These are phyloP conservation scores for Rapana venosa DNA, from an alignment of 2,888 invertebrate genomes.

Conservation along the genomic window DNA sequence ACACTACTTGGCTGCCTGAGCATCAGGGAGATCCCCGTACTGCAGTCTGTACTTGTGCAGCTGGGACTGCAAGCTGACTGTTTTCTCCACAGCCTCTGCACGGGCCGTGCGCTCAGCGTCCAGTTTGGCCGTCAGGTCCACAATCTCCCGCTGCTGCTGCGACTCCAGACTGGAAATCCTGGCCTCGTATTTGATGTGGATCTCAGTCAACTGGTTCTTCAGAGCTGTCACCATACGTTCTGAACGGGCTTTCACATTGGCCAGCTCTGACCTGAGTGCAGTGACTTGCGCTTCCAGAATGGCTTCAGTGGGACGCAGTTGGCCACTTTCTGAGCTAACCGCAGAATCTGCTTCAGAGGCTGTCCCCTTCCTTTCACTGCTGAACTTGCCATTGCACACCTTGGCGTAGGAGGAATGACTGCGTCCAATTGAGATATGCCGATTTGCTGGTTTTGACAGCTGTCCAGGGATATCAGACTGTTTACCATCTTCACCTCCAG, in stretches of 20 bases:
- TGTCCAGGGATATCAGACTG: background rate
- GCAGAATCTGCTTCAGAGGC: background rate
- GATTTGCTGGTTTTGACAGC: background rate
- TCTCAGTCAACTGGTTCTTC: constrained; percentile 56
- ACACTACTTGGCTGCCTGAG: background rate
- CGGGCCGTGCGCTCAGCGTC: constrained; percentile 63
- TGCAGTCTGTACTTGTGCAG: constrained; percentile 65
- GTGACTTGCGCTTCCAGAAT: constrained; percentile 46
- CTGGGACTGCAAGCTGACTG: constrained; percentile 66
- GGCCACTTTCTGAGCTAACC: background rate
- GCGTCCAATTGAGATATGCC: too few relatives aligned
- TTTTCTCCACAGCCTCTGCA: constrained; percentile 65
- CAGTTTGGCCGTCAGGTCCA: constrained; percentile 61
- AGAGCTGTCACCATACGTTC: constrained; percentile 53
- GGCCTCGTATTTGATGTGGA: constrained; percentile 62
- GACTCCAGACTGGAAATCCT: constrained; percentile 62
- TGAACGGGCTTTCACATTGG: constrained; percentile 46
- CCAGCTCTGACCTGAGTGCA: constrained; percentile 54
- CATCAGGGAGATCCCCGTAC: constrained; percentile 58
- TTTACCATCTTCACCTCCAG: background rate
- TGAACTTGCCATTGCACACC: background rate
- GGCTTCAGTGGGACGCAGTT: background rate
- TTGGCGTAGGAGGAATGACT: background rate
- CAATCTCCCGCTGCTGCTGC: constrained; percentile 55
- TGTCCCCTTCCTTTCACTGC: background rate